These are phyloP conservation scores for Pseudomyrmex pallidus DNA, from an alignment of 1,140 invertebrate species.

Conservation along the genomic window DNA sequence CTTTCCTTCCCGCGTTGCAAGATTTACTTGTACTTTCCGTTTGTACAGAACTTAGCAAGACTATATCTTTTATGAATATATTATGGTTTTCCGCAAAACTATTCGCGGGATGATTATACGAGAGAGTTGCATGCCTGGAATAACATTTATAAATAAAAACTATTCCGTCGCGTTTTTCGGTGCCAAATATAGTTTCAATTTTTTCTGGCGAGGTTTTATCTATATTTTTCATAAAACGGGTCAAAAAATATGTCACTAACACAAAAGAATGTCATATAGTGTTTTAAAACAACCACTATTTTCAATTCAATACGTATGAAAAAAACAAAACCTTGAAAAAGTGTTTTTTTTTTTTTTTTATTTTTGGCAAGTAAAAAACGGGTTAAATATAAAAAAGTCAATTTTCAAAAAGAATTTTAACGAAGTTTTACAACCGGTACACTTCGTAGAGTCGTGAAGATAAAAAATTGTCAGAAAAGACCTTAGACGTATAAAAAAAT, in stretches of 20 bases:
- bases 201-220: background rate
- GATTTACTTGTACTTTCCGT: conserved; percentile 52
- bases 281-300: background rate
- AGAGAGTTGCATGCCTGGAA: background rate
- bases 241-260: background rate
- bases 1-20: conserved; percentile 50
- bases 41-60: conserved; percentile 39
- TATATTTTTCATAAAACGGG: background rate
- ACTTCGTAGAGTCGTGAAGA: too few relatives aligned
- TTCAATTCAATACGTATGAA: background rate
- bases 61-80: conserved; percentile 28
- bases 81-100: conserved; percentile 16
- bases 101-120: background rate
- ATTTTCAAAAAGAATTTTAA: too few relatives aligned
- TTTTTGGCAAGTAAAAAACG: too few relatives aligned
- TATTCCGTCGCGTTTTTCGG: background rate
- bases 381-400: too few relatives aligned
- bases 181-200: background rate
- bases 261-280: background rate
- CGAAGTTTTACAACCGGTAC: too few relatives aligned
- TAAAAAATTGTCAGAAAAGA: too few relatives aligned
- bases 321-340: background rate
- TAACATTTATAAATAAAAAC: background rate
- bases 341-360: too few relatives aligned
- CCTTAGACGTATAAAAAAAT: too few relatives aligned